These are phyloP conservation scores for Pseudopodoces humilis DNA, from an alignment of 2,113 vertebrate genomes.

Conservation along the genomic window DNA sequence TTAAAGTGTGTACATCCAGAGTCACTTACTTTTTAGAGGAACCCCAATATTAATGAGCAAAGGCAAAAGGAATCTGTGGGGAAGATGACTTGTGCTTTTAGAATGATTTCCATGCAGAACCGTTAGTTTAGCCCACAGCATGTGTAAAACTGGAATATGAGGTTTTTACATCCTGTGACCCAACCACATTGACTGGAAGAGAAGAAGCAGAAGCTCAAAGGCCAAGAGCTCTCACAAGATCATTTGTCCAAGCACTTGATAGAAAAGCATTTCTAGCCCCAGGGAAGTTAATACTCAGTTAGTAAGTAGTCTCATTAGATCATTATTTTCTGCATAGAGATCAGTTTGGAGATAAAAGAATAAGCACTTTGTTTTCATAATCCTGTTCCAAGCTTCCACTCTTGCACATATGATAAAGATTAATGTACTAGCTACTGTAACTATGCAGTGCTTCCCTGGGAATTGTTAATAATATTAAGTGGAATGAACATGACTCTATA, in stretches of 20 bases:
- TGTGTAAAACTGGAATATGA: background rate
- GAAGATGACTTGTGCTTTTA: background rate
- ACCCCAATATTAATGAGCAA: background rate
- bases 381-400: background rate
- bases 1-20: background rate
- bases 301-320: background rate
- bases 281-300: background rate
- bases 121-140: background rate
- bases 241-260: background rate
- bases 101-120: background rate
- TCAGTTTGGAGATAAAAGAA: slow-evolving; percentile 11
- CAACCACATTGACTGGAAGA: background rate
- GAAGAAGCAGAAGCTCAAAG: background rate
- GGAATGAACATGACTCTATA: slow-evolving; percentile 2
- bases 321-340: background rate
- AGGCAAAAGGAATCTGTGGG: background rate
- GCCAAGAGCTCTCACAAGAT: background rate
- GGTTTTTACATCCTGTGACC: background rate
- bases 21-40: background rate
- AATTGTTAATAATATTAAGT: slow-evolving; percentile 52
- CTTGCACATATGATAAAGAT: slow-evolving; percentile 32
- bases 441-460: background rate
- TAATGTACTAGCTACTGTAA: slow-evolving; percentile 18
- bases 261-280: background rate
- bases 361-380: background rate